phyloP scores from a whole-genome alignment of 2,113 vertebrate species.

The Zosterops lateralis region DNA sequence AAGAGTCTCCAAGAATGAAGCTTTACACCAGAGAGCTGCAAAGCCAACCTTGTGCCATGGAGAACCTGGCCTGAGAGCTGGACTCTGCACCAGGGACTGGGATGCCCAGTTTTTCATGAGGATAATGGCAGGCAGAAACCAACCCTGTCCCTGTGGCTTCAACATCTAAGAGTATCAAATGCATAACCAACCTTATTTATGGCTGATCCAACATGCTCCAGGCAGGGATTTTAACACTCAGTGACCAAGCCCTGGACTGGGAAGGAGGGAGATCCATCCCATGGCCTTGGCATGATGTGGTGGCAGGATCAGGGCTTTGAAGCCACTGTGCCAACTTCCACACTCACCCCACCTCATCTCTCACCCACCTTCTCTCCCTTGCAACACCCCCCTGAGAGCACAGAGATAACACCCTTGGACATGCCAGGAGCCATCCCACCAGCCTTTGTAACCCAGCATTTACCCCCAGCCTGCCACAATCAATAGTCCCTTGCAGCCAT shows the following conservation, averaged over 20 bases:
- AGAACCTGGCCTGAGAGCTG: neutral
- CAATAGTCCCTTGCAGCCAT: neutral
- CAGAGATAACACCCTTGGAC: neutral
- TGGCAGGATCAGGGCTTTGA: neutral
- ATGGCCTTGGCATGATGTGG: fast-evolving
- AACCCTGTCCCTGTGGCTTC: neutral
- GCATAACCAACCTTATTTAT: fast-evolving
- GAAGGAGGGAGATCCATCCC: neutral
- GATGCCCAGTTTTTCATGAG: fast-evolving
- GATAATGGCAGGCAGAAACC: neutral
- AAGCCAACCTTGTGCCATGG: fast-evolving
- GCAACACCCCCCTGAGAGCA: neutral
- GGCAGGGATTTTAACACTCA: neutral
- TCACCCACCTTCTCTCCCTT: neutral
- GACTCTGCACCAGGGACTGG: neutral
- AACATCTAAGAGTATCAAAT: neutral
- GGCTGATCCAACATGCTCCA: neutral
- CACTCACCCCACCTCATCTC: neutral
- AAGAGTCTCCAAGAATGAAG: fast-evolving
- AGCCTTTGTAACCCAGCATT: neutral
- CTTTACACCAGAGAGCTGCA: neutral
- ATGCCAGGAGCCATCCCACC: neutral
- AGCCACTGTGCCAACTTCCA: neutral
- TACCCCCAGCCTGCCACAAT: neutral
- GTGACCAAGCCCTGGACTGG: neutral